Conservation (phyloP, 2,888 invertebrate species). For the Cantharis rufa region DNA sequence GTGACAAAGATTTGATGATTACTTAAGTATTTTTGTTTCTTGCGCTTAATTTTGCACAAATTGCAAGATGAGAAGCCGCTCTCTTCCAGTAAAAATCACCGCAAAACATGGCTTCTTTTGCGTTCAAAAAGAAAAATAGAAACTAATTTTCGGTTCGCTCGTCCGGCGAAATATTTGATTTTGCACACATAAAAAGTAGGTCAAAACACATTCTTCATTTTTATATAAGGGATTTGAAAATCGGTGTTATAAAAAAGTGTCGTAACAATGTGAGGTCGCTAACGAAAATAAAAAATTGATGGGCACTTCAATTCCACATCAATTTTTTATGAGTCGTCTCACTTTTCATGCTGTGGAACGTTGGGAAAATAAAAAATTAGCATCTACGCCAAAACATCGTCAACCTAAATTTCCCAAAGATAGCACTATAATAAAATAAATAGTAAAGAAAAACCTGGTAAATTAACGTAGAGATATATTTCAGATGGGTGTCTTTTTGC, state of each 20-base stretch:
- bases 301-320: not conserved
- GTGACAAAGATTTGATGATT: not conserved
- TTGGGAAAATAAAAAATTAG: not conserved
- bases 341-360: not conserved
- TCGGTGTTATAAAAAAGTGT: not conserved
- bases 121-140: not conserved
- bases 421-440: not conserved
- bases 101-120: not conserved
- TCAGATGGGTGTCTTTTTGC: constrained; percentile 24
- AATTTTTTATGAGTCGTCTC: not conserved
- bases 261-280: not conserved
- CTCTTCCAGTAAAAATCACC: not conserved
- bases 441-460: not conserved
- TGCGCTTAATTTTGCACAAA: not conserved
- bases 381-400: not conserved
- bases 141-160: not conserved
- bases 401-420: not conserved
- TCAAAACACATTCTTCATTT: not conserved
- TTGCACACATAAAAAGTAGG: not conserved
- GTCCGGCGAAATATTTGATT: not conserved
- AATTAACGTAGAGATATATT: constrained; percentile 11
- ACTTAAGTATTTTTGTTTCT: not conserved
- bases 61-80: not conserved
- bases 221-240: not conserved
- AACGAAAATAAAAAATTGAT: not conserved